Conservation (phyloP, 53 echinoderm and acorn worm species). For the Echinarachnius parma region DNA sequence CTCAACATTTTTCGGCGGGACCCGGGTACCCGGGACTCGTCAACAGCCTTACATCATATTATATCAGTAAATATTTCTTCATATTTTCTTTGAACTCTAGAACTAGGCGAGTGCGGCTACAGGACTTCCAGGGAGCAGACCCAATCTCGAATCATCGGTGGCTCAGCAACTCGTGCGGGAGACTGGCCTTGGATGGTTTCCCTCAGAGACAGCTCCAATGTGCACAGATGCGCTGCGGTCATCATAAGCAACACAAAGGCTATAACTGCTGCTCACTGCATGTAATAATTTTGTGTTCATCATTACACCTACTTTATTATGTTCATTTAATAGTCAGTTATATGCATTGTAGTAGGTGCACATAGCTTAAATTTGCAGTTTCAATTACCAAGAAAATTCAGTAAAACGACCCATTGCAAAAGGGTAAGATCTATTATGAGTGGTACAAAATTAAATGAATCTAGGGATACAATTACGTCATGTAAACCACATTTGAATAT, state of each 20-base stretch:
- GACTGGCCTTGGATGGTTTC: slow-evolving; percentile 46
- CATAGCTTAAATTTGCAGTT: no score
- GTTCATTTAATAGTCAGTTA: not conserved
- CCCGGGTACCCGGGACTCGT: not conserved
- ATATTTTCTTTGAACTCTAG: not conserved
- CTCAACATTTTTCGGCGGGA: not conserved
- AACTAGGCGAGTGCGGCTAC: not conserved
- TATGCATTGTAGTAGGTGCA: no score
- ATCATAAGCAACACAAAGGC: slow-evolving; percentile 4
- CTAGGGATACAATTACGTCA: no score
- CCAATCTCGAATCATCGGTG: slow-evolving; percentile 32
- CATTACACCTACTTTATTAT: not conserved
- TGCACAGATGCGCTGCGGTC: slow-evolving; percentile 36
- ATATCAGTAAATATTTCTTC: not conserved
- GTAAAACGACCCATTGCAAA: no score
- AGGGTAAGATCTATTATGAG: no score
- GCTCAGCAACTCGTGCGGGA: slow-evolving; percentile 13
- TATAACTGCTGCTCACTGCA: slow-evolving; percentile 23
- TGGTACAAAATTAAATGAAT: no score
- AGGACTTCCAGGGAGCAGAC: not conserved
- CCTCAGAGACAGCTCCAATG: slow-evolving; percentile 24
- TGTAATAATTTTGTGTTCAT: not conserved
- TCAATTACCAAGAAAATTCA: no score
- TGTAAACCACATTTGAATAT: no score
- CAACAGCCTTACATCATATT: not conserved